Percentiles rank a stretch among this genome's conserved stretches.
These are phyloP conservation scores for Lasius platythorax DNA, from an alignment of 2,888 invertebrate species.

Conservation along the genomic window DNA sequence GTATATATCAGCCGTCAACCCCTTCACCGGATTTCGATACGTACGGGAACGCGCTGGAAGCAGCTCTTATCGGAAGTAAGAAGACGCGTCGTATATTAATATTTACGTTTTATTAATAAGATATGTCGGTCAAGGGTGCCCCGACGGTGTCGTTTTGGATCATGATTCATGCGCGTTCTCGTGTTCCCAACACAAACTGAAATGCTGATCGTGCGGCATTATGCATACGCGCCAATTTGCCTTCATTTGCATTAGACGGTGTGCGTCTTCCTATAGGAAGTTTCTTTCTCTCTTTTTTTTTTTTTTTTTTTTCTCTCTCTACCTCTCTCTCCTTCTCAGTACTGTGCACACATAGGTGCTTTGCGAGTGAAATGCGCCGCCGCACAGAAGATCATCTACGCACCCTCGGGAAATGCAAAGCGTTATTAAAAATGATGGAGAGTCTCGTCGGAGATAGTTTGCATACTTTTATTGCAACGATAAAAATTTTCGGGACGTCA, in stretches of 20 bases:
- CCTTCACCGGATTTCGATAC: conserved; percentile 47
- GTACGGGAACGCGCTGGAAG: conserved; percentile 41
- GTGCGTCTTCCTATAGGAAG: background rate
- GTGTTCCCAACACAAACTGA: conserved; percentile 24
- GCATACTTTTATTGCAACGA: background rate
- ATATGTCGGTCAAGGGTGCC: conserved; percentile 33
- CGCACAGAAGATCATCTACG: background rate
- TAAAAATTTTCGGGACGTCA: background rate
- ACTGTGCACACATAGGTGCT: no score
- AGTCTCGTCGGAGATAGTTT: background rate
- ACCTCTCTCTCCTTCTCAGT: background rate
- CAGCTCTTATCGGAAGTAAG: conserved; percentile 50
- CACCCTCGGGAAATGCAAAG: background rate
- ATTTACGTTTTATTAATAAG: conserved; percentile 36
- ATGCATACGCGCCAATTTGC: conserved; percentile 44
- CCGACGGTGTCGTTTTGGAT: background rate
- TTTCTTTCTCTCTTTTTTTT: background rate
- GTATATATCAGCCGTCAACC: background rate
- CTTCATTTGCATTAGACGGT: conserved; percentile 41
- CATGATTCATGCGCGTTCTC: conserved; percentile 51
- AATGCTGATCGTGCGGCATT: conserved; percentile 41
- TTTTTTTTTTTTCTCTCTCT: no score
- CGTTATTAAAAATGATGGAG: conserved; percentile 26
- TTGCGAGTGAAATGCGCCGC: background rate
- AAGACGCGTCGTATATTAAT: conserved; percentile 58